Percentiles rank a stretch among this genome's conserved stretches.
Evolutionary conservation across 2,888 invertebrate species (phyloP).

Genomic region (Tipula lateralis): DNA sequence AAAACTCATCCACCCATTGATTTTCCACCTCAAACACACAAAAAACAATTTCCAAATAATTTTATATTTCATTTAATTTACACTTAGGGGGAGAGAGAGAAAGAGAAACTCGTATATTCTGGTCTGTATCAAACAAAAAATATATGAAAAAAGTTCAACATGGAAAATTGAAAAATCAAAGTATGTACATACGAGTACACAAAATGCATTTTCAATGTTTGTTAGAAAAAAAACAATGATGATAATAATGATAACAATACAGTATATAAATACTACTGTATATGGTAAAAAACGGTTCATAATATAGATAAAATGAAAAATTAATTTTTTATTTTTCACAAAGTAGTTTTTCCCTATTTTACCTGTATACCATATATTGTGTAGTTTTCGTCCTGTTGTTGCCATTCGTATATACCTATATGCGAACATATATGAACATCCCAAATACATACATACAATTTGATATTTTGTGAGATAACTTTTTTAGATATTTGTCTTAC

Average conservation of each 20-base stretch:
- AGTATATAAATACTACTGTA: not conserved
- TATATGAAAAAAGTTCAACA: not conserved
- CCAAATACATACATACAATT: not conserved
- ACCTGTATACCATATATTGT: not conserved
- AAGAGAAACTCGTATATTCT: not conserved
- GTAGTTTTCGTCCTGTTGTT: no score
- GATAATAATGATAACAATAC: not conserved
- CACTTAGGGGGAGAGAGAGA: no score
- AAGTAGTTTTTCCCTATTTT: not conserved
- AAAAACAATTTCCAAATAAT: not conserved
- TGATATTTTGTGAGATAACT: not conserved
- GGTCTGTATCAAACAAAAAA: not conserved
- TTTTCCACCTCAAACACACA: not conserved
- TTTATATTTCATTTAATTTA: not conserved
- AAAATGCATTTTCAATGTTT: conserved; percentile 20
- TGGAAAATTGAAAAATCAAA: not conserved
- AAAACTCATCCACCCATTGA: not conserved
- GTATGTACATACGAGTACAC: not conserved
- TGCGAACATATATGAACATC: no score
- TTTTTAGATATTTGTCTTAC: not conserved
- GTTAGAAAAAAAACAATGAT: not conserved
- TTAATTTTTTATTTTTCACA: not conserved
- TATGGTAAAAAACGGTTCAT: not conserved
- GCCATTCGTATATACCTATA: no score
- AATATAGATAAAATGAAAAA: not conserved